These are phyloP conservation scores for Hypomesus transpacificus DNA, from an alignment of 2,113 vertebrate species.

Conservation along the genomic window DNA sequence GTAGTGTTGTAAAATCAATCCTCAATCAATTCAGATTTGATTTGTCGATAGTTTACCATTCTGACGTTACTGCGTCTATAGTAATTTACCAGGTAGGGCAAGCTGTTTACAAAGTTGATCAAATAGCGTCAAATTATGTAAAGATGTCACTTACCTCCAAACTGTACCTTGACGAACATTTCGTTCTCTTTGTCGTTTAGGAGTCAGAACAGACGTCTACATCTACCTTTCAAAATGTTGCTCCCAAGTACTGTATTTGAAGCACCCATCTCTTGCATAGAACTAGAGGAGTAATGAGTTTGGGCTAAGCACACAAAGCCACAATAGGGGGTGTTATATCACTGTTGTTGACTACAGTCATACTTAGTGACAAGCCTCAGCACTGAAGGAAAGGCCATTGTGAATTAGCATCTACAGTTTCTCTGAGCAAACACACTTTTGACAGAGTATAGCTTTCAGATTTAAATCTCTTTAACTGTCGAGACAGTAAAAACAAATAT, in stretches of 20 bases:
- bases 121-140: background rate
- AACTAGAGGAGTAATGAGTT: conserved; percentile 11
- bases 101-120: background rate
- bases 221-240: background rate
- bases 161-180: conserved; percentile 69
- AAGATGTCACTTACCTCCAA: conserved; percentile 61
- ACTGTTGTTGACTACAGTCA: conserved; percentile 43
- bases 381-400: conserved; percentile 8
- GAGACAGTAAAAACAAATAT: background rate
- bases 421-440: conserved; percentile 8
- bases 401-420: conserved; percentile 8
- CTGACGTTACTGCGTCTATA: background rate
- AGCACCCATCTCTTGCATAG: conserved; percentile 2
- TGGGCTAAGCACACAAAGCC: conserved; percentile 19
- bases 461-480: background rate
- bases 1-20: no score
- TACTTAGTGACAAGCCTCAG: conserved; percentile 43
- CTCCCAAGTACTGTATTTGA: background rate
- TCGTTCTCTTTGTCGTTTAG: background rate
- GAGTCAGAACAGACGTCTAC: background rate
- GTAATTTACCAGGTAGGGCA: background rate
- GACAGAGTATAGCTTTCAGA: background rate
- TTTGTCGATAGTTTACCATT: no score
- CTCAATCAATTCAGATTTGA: no score
- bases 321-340: conserved; percentile 34